A percentile compares a stretch with the other conserved stretches of the same genome.
phyloP scores from a whole-genome alignment of 2,888 invertebrate genomes.

The Melanophora roralis region DNA sequence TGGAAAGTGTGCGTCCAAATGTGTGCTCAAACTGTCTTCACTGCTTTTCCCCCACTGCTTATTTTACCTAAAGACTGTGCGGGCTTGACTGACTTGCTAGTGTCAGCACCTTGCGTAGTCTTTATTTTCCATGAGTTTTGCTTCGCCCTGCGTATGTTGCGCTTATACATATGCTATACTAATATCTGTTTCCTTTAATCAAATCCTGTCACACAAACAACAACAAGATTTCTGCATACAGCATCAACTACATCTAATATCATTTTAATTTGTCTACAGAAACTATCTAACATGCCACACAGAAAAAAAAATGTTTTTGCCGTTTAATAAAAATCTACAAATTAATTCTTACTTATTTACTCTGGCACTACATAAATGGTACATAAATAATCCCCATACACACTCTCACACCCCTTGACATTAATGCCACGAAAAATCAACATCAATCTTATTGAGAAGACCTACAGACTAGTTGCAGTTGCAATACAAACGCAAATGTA shows the following conservation, averaged over 20 bases:
- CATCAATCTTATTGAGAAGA: conserved; percentile 65
- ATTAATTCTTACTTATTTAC: conserved; percentile 44
- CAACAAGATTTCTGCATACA: not conserved
- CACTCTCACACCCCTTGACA: conserved; percentile 61
- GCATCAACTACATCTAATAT: conserved; percentile 58
- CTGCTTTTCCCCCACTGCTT: too few species aligned
- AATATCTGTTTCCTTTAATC: conserved; percentile 58
- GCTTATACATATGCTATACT: too few species aligned
- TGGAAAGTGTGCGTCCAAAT: too few species aligned
- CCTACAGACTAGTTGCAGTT: conserved; percentile 46
- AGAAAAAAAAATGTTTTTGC: conserved; percentile 41
- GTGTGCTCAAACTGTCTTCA: too few species aligned
- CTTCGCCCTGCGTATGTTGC: too few species aligned
- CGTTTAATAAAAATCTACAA: conserved; percentile 37
- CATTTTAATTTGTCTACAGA: conserved; percentile 66
- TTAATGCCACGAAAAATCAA: conserved; percentile 61
- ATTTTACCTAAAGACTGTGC: too few species aligned
- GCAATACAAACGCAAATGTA: not conserved
- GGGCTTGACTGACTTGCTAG: too few species aligned
- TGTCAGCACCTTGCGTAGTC: too few species aligned
- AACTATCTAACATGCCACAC: conserved; percentile 42
- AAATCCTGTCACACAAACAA: conserved; percentile 11
- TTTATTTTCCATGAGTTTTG: too few species aligned
- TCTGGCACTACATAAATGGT: not conserved
- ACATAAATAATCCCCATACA: conserved; percentile 39